These are phyloP conservation scores for Leuciscus idus DNA, from an alignment of 2,113 vertebrate species.

Conservation along the genomic window DNA sequence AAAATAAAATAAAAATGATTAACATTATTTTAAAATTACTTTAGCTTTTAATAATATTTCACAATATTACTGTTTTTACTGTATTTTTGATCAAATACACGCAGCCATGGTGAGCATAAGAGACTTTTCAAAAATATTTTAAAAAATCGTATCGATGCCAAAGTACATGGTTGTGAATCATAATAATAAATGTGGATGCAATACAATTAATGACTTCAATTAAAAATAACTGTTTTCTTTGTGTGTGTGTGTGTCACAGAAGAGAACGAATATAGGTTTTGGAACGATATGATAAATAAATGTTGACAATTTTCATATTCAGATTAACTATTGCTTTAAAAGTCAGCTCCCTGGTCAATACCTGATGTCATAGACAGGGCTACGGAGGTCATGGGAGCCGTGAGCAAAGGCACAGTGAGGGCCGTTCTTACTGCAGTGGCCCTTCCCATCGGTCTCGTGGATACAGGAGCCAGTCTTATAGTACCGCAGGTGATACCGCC, in stretches of 20 bases:
- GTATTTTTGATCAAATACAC: neutral
- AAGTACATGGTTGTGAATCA: neutral
- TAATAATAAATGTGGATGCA: neutral
- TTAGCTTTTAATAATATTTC: neutral
- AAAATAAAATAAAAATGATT: neutral
- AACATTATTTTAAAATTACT: neutral
- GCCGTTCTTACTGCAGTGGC: slow-evolving; percentile 96
- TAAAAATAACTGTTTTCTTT: neutral
- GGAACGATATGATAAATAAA: neutral
- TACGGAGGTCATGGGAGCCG: slow-evolving; percentile 95
- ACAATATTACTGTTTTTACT: neutral
- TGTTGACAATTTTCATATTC: neutral
- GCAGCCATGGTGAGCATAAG: neutral
- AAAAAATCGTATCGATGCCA: neutral
- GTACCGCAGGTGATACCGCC: slow-evolving; percentile 94
- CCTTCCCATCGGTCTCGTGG: slow-evolving; percentile 95
- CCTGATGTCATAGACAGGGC: slow-evolving; percentile 95
- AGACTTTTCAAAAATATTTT: neutral
- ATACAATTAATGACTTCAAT: neutral
- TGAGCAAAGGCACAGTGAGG: slow-evolving; percentile 97
- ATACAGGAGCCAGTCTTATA: slow-evolving; percentile 98
- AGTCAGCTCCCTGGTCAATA: slow-evolving; percentile 54
- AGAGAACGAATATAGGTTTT: neutral
- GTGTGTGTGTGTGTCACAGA: neutral
- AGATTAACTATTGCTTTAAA: neutral